Evolutionary conservation across 2,113 vertebrate genomes (phyloP).

Genomic region (Naja naja): DNA sequence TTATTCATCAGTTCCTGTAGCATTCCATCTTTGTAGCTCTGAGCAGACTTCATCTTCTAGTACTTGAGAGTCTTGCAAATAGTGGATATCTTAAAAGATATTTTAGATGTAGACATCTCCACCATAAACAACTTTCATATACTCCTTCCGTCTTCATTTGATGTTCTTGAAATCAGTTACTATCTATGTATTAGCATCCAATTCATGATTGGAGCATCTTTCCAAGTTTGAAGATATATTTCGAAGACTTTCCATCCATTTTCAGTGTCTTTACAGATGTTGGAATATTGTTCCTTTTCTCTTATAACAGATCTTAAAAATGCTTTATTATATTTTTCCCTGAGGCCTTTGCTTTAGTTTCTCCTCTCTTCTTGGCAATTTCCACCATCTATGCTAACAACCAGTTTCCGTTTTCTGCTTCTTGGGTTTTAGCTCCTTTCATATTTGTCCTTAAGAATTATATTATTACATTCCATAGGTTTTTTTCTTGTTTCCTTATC

Average conservation of each 20-base stretch:
- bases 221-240: not conserved
- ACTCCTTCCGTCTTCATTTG: too few species aligned
- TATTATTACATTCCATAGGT: not conserved
- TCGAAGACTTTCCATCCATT: not conserved
- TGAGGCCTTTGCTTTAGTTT: not conserved
- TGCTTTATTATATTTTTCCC: not conserved
- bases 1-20: too few species aligned
- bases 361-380: not conserved
- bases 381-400: not conserved
- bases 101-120: too few species aligned
- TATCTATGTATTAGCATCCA: not conserved
- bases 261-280: not conserved
- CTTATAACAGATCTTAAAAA: not conserved
- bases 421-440: not conserved
- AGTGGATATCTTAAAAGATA: too few species aligned
- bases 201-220: not conserved
- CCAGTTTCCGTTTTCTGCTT: not conserved
- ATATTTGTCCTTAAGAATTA: not conserved
- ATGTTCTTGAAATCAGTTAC: not conserved
- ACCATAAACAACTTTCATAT: too few species aligned
- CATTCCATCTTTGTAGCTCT: too few species aligned
- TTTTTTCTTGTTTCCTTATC: not conserved
- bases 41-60: too few species aligned
- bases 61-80: too few species aligned
- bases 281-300: not conserved